These are phyloP conservation scores for Aplidium turbinatum DNA, from an alignment of 23 tunicate genomes.

Conservation along the genomic window DNA sequence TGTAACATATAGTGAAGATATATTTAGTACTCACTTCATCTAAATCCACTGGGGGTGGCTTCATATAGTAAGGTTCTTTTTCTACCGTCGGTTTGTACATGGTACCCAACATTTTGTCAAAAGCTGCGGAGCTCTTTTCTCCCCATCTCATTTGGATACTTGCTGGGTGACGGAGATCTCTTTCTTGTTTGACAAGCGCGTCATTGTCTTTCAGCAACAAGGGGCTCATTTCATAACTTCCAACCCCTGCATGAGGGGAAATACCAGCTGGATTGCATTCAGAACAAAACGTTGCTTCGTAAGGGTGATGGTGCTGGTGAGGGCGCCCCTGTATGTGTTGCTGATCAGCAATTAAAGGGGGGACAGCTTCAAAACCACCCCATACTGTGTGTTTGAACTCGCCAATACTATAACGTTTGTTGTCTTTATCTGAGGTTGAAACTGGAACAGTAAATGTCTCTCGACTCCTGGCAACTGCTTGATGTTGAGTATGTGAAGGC, in stretches of 20 bases:
- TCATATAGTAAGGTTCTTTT: neutral
- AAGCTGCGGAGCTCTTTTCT: constrained; percentile 22
- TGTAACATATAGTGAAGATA: neutral
- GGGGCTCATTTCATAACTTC: constrained; percentile 7
- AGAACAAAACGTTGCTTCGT: constrained; percentile 15
- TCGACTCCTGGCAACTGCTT: too few relatives aligned
- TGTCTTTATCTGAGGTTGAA: too few relatives aligned
- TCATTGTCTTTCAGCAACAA: constrained; percentile 12
- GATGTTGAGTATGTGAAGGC: too few relatives aligned
- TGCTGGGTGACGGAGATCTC: constrained; percentile 1
- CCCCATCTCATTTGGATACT: neutral
- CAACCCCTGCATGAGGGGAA: neutral
- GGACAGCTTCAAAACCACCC: neutral
- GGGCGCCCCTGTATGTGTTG: too few relatives aligned
- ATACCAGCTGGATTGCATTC: constrained; percentile 1
- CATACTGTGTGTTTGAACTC: constrained; percentile 14
- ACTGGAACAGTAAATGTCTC: too few relatives aligned
- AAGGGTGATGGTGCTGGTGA: neutral
- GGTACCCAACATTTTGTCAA: constrained; percentile 13
- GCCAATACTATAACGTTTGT: too few relatives aligned
- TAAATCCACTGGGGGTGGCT: constrained; percentile 54
- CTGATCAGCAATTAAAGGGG: constrained; percentile 8
- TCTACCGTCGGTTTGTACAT: constrained; percentile 3
- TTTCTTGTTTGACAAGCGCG: neutral
- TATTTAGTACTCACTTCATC: constrained; percentile 40